Evolutionary conservation across 2,888 invertebrate species (phyloP), one percentile per base, ranked within the genome.

Genomic region (Cyrtodaria siliqua): DNA sequence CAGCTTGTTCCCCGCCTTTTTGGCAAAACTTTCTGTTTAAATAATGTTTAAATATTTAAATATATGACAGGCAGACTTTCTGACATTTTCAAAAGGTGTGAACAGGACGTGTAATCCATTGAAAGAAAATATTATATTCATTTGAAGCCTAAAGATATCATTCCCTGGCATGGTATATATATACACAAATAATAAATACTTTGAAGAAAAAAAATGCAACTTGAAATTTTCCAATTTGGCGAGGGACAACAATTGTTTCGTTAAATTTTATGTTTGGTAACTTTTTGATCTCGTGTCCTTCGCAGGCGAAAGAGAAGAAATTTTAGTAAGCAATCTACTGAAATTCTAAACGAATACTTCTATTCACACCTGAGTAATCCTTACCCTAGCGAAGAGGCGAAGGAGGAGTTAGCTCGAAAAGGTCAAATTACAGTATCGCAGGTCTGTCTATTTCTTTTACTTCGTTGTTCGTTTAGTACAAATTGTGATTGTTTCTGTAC

Each of bases 341-440:
- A 99, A 95, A 98, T 99, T 90, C 95, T 99, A 89, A 99, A 99
- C 94, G 99, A 99, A 94, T 99, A 99, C 94, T 99, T 99, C 94
- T 99, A 99, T 94, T 99, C 99, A 89, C 99, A 99, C 94, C 95
- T 99, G 91, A 98, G 98, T 93, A 99, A 99, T 95, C 99, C 99
- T 33, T 99, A 99, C 95, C 99, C 99, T 83, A 98, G 98, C 92
- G 99, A 99, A 94, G 99, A 99, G 94, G 99, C 99, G 84, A 99
- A 99, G 94, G 99, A 99, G 94, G 99, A 99, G 93, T 95, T 99
- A 93, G 99, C 99, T 67, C 95, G 99, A 93, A 99, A 99, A 94
- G 99, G 99, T 94, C 98, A 98, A 93, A 99, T 99, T 93, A 99
- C 99, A 76, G 98, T 98, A 75, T 97, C 97, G 74, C 97, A 97